Conservation (phyloP, 2,797 vertebrate species). For the Geotrypetes seraphini region DNA sequence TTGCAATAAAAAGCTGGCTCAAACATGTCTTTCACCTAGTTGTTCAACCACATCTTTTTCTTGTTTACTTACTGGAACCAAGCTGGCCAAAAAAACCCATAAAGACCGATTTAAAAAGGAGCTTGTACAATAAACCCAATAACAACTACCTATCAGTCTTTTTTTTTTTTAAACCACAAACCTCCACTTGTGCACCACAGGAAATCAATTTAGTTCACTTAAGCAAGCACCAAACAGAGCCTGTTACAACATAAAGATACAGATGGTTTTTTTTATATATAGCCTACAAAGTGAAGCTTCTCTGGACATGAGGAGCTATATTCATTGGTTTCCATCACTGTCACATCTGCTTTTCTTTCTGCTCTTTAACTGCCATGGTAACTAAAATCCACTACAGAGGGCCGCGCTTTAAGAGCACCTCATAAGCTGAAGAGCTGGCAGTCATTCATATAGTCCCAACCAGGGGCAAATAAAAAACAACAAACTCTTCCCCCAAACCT, state of each 20-base stretch:
- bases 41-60: background rate
- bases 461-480: too few relatives aligned
- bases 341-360: too few relatives aligned
- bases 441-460: constrained; percentile 14
- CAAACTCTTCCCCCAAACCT: too few relatives aligned
- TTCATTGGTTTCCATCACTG: too few relatives aligned
- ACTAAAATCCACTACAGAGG: too few relatives aligned
- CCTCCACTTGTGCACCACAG: too few relatives aligned
- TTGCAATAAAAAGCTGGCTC: background rate
- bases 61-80: background rate
- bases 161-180: constrained; percentile 13
- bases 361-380: too few relatives aligned
- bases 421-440: too few relatives aligned
- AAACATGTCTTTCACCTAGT: background rate
- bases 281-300: too few relatives aligned
- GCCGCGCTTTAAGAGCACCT: too few relatives aligned
- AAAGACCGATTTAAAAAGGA: background rate
- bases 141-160: constrained; percentile 2
- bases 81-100: too few relatives aligned
- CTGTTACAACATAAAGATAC: background rate
- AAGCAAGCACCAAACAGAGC: background rate
- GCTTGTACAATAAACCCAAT: background rate
- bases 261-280: constrained; percentile 23
- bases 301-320: too few relatives aligned
- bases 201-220: background rate